Evolutionary conservation across 2,888 invertebrate genomes (phyloP), one percentile per base, ranked within the genome.

Genomic region (Ashinkailepas kermadecensis): DNA sequence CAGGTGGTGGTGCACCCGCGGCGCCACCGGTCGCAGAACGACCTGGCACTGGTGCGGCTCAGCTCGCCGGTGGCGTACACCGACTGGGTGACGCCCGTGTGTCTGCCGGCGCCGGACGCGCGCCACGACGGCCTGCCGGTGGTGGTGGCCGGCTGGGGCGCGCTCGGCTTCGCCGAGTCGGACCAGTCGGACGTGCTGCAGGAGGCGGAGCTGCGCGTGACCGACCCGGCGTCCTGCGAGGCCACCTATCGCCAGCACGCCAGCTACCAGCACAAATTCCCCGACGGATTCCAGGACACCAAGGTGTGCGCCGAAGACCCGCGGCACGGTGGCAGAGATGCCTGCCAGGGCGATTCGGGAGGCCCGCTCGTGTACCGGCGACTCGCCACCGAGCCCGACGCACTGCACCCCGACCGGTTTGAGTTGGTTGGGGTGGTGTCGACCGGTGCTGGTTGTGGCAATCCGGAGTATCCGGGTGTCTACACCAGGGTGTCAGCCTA

Each of bases 21-120:
- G 18, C 18, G 21, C 13, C 74, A 18, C 39, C 15, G 25, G 2
- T 8, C 21, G 8, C 74, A 54, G 18, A 15, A 95, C 87, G 96
- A 96, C 86, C 88, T 96, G 87, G 96, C 96, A 1, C 87, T 96
- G 86, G 94, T 96, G 81, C 92, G 94, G 86, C 88, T 96, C 85
- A 95, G 95, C 86, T 91, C 93, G 80, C 90, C 93, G 0, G 89
- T 96, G 81, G 93, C 92, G 85, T 94, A 95, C 86, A 93, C 93
- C 0, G 93, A 94, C 0, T 95, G 96, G 87, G 95, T 96, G 84
- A 92, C 93, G 56, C 96, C 96, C 0, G 95, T 96, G 85, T 96
- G 96, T 87, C 88, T 96, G 83, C 96, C 96, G 1, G 91, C 92
- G 56, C 95, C 95, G 86, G 95, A 95, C 87, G 89, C 94, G 81